These are phyloP conservation scores for human DNA, from an alignment of 2,113 vertebrate genomes.

Conservation along the genomic window GRCh38 chr2:38448501-38449000, in stretches of 20 bases:
- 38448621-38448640: neutral
- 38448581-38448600: neutral
- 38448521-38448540: neutral
- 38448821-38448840: neutral
- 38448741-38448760: neutral
- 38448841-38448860: neutral
- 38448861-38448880: neutral
- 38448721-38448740: neutral
- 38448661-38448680: neutral
- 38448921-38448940: neutral
- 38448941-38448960: neutral
- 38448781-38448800: neutral
- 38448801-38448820: neutral
- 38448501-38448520: neutral
- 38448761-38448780: neutral
- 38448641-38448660: neutral
- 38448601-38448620: neutral
- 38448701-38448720: neutral
- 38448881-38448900: neutral
- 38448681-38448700: neutral
- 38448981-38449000: neutral
- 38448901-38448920: neutral
- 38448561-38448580: neutral
- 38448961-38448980: neutral
- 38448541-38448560: neutral